Evolutionary conservation across 2,113 vertebrate species (phyloP).

Genomic region (Triplophysa rosa): DNA sequence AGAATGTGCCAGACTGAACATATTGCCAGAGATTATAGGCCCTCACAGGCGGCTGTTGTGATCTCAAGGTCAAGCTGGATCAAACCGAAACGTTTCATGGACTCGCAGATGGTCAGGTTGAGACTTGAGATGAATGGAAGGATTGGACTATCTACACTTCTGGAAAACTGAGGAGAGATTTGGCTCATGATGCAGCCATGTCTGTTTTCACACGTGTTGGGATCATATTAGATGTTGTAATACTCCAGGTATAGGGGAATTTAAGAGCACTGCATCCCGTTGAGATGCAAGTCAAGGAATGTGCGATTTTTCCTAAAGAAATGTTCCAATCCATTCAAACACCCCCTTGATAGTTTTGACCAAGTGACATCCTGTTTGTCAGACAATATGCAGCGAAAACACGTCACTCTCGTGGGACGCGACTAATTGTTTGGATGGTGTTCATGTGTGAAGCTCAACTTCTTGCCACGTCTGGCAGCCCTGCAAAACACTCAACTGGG

Average conservation of each 20-base stretch:
- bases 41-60: background rate
- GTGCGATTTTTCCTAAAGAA: conserved; percentile 2
- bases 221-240: background rate
- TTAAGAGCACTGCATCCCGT: background rate
- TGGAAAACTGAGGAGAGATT: conserved; percentile 26
- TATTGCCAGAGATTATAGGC: conserved; percentile 35
- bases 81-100: conserved; percentile 36
- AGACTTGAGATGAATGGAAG: conserved; percentile 43
- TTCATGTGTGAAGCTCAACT: conserved; percentile 39
- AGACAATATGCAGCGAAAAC: conserved; percentile 23
- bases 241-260: background rate
- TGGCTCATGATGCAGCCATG: conserved; percentile 19
- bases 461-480: conserved; percentile 41
- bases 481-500: conserved; percentile 47
- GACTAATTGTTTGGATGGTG: conserved; percentile 46
- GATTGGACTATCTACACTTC: conserved; percentile 26
- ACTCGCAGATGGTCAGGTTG: conserved; percentile 45
- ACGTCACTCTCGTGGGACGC: conserved; percentile 11
- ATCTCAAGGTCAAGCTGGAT: conserved; percentile 34
- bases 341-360: conserved; percentile 30
- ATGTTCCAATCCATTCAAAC: conserved; percentile 8
- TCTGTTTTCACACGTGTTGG: background rate
- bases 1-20: conserved; percentile 37
- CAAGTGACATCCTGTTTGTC: conserved; percentile 34
- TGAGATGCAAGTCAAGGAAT: background rate